Percentiles rank a stretch among this genome's conserved stretches.
These are phyloP conservation scores for Hemibagrus guttatus DNA, from an alignment of 2,797 vertebrate species.

Conservation along the genomic window DNA sequence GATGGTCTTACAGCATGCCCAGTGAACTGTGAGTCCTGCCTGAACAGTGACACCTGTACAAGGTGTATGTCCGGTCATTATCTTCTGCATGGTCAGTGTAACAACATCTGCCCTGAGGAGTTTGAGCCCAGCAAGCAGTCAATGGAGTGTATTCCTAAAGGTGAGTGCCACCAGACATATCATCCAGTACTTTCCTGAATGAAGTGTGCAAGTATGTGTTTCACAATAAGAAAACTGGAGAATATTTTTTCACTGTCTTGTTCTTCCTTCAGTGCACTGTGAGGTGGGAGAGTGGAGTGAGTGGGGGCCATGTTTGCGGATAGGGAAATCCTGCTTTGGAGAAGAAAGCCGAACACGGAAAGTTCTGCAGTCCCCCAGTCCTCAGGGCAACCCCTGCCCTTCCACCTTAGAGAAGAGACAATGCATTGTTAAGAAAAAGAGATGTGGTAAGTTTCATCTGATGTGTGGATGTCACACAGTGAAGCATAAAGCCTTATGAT, in stretches of 20 bases:
- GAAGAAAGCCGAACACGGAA: conserved; percentile 88
- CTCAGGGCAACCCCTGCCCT: conserved; percentile 85
- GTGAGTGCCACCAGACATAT: conserved; percentile 70
- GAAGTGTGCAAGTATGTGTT: neutral
- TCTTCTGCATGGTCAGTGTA: conserved; percentile 88
- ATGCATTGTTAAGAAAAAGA: conserved; percentile 89
- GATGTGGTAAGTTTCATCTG: conserved; percentile 82
- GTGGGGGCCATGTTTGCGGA: conserved; percentile 89
- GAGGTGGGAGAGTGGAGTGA: conserved; percentile 89
- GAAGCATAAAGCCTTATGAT: neutral
- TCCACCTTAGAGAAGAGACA: conserved; percentile 85
- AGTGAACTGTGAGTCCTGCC: conserved; percentile 91
- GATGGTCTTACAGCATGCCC: conserved; percentile 84
- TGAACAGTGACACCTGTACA: conserved; percentile 89
- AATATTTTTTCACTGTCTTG: neutral
- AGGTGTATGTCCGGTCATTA: conserved; percentile 89
- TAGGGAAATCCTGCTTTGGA: conserved; percentile 88
- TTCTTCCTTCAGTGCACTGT: conserved; percentile 85
- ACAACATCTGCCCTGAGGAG: conserved; percentile 90
- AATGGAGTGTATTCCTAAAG: conserved; percentile 88
- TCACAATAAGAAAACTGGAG: neutral
- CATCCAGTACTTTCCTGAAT: neutral
- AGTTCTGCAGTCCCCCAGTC: conserved; percentile 84
- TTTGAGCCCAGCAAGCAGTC: conserved; percentile 88
- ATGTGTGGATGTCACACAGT: neutral